Evolutionary conservation across 2,113 vertebrate genomes (phyloP), one percentile per base, ranked within the genome.

Genomic region (Isichthys henryi): DNA sequence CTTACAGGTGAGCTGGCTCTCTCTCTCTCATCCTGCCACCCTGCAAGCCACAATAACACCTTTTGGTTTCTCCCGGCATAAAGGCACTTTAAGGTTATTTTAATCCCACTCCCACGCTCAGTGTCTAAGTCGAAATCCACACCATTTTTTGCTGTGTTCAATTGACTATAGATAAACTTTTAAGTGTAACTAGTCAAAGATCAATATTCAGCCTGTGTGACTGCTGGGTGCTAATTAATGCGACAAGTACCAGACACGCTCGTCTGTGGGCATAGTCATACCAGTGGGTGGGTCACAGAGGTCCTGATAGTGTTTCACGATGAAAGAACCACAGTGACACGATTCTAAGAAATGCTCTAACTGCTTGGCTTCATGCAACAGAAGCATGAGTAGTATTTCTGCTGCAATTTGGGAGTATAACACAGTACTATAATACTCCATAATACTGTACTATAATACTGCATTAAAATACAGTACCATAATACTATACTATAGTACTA

Each of bases 141-240:
- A 39, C 48, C 17, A 87, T 52, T 13, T 13, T 87, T 52, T 87
- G n/a, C 85, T 21, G 46, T 56, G 50, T 87, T 53, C 35, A 87
- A 53, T 87, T 56, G 10, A 50, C 45, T 31, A 86, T 31, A 86
- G 45, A 87, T 35, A 23, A 56, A 87, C 50, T 35, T 87, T 49
- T 87, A 87, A 86, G 5, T 49, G 84, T 6, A 50, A 48, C n/a
- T 27, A 50, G 85, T 56, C 50, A 43, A 53, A 87, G 85, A 50
- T 35, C 31, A 21, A 5, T 15, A 35, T 5, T 35, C 49, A 27
- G 48, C n/a, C 84, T 48, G 84, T 19, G 2, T 3, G 15, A 87
- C 31, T 52, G 85, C 49, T 53, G 50, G 46, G 50, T 7, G 50
- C 85, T 53, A 87, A 87, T 87, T 87, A 87, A 87, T 87, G 27